Evolutionary conservation across 2,888 invertebrate genomes (phyloP).

Genomic region (Mellilla xanthometata): DNA sequence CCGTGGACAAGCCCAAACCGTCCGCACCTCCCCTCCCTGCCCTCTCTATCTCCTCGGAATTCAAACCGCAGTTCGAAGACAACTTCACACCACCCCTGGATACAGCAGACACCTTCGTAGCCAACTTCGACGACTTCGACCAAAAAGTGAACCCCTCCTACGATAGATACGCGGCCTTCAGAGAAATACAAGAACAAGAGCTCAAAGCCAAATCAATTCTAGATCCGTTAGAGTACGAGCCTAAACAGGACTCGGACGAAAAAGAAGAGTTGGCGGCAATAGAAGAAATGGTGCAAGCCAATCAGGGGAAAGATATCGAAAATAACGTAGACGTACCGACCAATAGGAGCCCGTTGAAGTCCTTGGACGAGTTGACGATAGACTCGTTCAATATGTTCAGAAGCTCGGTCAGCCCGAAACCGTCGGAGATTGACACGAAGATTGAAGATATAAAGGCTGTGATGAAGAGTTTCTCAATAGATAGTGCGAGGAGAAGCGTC

Average conservation of each 20-base stretch:
- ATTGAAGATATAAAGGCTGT: conserved; percentile 76
- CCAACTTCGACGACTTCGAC: conserved; percentile 85
- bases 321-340: conserved; percentile 38
- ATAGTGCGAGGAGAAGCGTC: conserved; percentile 61
- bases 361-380: conserved; percentile 65
- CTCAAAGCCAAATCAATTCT: conserved; percentile 75
- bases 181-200: conserved; percentile 92
- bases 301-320: conserved; percentile 52
- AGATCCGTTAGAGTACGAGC: conserved; percentile 53
- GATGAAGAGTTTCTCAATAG: conserved; percentile 70
- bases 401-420: conserved; percentile 73
- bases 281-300: conserved; percentile 54
- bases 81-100: conserved; percentile 78
- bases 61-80: conserved; percentile 85
- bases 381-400: conserved; percentile 71
- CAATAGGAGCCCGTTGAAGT: conserved; percentile 64
- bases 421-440: conserved; percentile 67
- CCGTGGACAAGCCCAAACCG: conserved; percentile 33
- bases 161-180: conserved; percentile 94
- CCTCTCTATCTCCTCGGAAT: conserved; percentile 41
- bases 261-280: conserved; percentile 63
- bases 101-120: conserved; percentile 82
- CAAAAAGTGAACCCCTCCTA: conserved; percentile 82
- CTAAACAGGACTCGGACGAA: conserved; percentile 65
- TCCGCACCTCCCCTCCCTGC: conserved; percentile 32